Evolutionary conservation across 2,888 invertebrate genomes (phyloP).

Genomic region (Cremastinae sp.): DNA sequence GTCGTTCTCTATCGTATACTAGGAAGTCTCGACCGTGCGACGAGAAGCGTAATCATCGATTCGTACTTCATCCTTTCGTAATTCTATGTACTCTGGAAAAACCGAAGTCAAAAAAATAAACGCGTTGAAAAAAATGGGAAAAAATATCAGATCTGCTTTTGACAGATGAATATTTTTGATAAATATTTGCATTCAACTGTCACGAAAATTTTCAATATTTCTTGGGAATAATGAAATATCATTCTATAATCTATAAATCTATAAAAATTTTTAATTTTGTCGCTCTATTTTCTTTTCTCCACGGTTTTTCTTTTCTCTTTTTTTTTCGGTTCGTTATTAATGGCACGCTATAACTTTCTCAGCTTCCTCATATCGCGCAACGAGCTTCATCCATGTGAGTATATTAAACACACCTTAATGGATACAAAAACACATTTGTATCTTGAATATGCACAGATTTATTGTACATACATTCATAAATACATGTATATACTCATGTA

Average conservation of each 20-base stretch:
- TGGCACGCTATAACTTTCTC: conserved; percentile 48
- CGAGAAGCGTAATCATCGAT: conserved; percentile 49
- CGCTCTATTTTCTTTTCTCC: conserved; percentile 22
- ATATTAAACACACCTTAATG: conserved; percentile 32
- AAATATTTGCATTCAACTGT: conserved; percentile 12
- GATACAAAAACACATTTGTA: not conserved
- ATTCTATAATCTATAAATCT: no score
- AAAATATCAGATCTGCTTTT: no score
- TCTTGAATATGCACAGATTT: not conserved
- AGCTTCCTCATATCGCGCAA: conserved; percentile 59
- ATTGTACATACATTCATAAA: no score
- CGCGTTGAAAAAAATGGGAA: conserved; percentile 10
- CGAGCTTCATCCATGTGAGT: conserved; percentile 37
- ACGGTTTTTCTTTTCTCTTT: conserved; percentile 10
- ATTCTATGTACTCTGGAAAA: conserved; percentile 21
- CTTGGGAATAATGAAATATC: no score
- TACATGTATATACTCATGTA: no score
- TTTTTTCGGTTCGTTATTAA: conserved; percentile 18
- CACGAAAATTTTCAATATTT: no score
- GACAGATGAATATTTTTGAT: conserved; percentile 24
- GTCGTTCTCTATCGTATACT: conserved; percentile 38
- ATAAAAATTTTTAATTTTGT: conserved; percentile 16
- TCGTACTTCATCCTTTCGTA: conserved; percentile 38
- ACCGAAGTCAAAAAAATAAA: conserved; percentile 11
- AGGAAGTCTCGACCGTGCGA: conserved; percentile 55